Evolutionary conservation across 2,797 vertebrate genomes (phyloP).

Genomic region (Gymnocypris eckloni): DNA sequence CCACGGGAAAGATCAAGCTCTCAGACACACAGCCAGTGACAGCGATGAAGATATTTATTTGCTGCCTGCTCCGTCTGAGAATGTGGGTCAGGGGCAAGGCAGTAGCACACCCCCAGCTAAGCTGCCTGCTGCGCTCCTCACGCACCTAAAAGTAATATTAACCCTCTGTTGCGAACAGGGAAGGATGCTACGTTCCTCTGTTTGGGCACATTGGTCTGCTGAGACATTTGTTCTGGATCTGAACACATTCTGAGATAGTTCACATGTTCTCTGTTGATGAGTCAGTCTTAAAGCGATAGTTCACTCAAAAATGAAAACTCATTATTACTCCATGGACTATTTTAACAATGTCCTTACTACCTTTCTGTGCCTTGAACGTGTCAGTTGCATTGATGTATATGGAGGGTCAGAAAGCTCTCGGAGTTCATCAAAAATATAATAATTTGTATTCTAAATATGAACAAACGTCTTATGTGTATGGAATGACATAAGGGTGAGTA

Average conservation of each 20-base stretch:
- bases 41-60: conserved; percentile 57
- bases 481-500: neutral
- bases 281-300: neutral
- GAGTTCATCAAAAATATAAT: too few species aligned
- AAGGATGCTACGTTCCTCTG: neutral
- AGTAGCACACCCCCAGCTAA: conserved; percentile 26
- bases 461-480: neutral
- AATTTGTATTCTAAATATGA: neutral
- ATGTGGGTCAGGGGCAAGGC: conserved; percentile 46
- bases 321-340: neutral
- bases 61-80: conserved; percentile 31
- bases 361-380: neutral
- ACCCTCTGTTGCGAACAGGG: conserved; percentile 9
- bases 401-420: too few species aligned
- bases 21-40: conserved; percentile 51
- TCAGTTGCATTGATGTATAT: neutral
- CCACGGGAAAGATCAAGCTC: conserved; percentile 59
- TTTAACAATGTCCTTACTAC: neutral
- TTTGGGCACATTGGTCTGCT: neutral
- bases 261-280: neutral
- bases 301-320: neutral
- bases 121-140: conserved; percentile 18
- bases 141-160: conserved; percentile 31
- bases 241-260: neutral
- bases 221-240: conserved; percentile 13